These are phyloP conservation scores for Ceratotherium simum DNA, from an alignment of 2,113 vertebrate species.

Conservation along the genomic window DNA sequence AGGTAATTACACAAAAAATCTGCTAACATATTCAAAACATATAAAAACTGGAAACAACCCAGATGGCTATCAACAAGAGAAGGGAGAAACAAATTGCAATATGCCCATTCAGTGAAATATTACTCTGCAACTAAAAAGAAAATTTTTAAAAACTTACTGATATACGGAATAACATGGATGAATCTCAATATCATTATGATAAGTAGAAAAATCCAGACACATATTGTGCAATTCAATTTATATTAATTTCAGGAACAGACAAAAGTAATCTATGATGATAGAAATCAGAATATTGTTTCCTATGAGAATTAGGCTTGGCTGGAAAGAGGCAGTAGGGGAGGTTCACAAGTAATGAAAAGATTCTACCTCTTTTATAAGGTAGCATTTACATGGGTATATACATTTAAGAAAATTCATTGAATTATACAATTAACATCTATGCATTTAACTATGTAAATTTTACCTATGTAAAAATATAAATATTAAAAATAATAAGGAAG, in stretches of 20 bases:
- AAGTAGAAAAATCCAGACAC: neutral
- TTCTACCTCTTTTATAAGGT: neutral
- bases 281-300: neutral
- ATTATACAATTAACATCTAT: neutral
- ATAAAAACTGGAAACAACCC: neutral
- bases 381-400: neutral
- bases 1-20: neutral
- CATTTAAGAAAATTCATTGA: neutral
- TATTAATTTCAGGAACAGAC: neutral
- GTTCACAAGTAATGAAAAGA: neutral
- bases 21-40: conserved; percentile 3
- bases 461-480: neutral
- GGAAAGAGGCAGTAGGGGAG: neutral
- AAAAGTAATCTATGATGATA: neutral
- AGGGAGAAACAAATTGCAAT: neutral
- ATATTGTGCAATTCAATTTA: neutral
- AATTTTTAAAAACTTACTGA: neutral
- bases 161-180: neutral
- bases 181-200: neutral
- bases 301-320: neutral
- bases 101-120: neutral
- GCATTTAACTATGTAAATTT: neutral
- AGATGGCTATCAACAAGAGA: neutral
- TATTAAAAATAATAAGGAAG: neutral
- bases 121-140: neutral